Evolutionary conservation across 2,113 vertebrate genomes (phyloP).

Genomic region (Microcebus jonahi): DNA sequence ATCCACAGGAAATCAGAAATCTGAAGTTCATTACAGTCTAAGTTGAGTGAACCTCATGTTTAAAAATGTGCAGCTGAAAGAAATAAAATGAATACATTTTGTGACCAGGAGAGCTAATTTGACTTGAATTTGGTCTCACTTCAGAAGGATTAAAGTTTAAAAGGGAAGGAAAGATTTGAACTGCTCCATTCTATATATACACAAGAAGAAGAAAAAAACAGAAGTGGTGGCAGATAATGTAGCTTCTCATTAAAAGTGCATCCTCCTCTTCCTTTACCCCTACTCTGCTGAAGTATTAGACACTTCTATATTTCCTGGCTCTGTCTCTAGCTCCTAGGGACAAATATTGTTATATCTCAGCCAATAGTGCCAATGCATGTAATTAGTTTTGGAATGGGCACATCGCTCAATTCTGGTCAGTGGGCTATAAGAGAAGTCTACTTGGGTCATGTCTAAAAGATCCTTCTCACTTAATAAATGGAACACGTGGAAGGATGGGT

Average conservation of each 20-base stretch:
- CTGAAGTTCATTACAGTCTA: not conserved
- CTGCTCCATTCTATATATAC: not conserved
- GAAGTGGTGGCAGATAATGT: not conserved
- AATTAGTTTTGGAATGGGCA: not conserved
- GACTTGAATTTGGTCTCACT: not conserved
- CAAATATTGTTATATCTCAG: rapidly evolving
- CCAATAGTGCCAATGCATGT: not conserved
- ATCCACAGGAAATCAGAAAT: not conserved
- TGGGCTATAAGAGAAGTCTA: not conserved
- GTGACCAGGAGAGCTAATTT: not conserved
- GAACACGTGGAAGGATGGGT: rapidly evolving
- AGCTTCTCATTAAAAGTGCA: not conserved
- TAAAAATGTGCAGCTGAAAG: not conserved
- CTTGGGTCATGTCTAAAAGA: not conserved
- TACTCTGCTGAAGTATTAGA: rapidly evolving
- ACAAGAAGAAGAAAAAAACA: not conserved
- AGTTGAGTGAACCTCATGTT: not conserved
- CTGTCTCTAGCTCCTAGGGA: not conserved
- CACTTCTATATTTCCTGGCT: not conserved
- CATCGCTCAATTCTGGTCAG: not conserved
- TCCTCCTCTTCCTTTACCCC: rapidly evolving
- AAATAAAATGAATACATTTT: not conserved
- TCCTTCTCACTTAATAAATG: not conserved
- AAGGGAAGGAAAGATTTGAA: not conserved
- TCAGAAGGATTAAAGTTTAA: not conserved